Evolutionary conservation across 1,140 invertebrate genomes (phyloP).

Genomic region (Harpegnathos saltator): DNA sequence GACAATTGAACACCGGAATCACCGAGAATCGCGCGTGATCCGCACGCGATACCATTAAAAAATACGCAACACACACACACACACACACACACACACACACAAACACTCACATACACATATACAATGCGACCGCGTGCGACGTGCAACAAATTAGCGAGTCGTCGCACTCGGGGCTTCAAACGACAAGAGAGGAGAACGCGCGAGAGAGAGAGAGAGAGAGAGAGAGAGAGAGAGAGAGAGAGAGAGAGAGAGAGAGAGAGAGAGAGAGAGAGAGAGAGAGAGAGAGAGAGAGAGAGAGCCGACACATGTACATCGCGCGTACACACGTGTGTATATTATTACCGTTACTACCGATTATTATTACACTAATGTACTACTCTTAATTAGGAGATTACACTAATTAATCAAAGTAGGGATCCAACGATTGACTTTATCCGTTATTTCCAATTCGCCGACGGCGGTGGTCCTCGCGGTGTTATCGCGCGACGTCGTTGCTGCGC

Average conservation of each 20-base stretch:
- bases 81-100: constrained; percentile 29
- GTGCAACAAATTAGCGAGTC: too few species aligned
- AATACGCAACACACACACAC: constrained; percentile 44
- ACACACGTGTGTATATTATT: constrained; percentile 62
- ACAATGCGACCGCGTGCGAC: background rate
- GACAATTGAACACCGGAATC: too few species aligned
- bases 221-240: too few species aligned
- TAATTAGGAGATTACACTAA: constrained; percentile 62
- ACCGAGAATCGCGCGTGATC: background rate
- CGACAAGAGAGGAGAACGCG: too few species aligned
- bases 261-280: too few species aligned
- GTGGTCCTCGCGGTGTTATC: background rate
- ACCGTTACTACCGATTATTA: constrained; percentile 67
- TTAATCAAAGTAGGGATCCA: constrained; percentile 74
- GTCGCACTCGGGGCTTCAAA: too few species aligned
- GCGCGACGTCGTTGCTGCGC: constrained; percentile 51
- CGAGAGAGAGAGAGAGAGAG: too few species aligned
- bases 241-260: too few species aligned
- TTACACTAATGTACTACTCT: constrained; percentile 48
- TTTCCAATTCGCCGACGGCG: constrained; percentile 66
- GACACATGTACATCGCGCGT: constrained; percentile 62
- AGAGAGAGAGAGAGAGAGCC: too few species aligned
- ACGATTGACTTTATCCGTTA: constrained; percentile 68
- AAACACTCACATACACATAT: background rate
- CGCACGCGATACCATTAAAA: constrained; percentile 34